phyloP scores from a whole-genome alignment of 2,888 invertebrate genomes.

The Cacoxenus indagator region DNA sequence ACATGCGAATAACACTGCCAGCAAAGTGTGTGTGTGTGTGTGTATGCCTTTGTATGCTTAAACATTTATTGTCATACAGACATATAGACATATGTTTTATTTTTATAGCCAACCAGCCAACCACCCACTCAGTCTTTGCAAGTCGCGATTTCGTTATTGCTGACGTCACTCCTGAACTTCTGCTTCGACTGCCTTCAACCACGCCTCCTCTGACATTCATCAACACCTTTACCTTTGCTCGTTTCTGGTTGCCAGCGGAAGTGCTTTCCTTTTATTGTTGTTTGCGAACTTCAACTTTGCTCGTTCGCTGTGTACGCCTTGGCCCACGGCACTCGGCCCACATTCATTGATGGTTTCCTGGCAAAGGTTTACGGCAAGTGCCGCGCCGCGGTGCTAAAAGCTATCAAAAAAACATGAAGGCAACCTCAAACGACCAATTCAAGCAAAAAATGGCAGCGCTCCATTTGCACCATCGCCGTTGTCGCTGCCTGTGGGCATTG shows the following conservation, averaged over 20 bases:
- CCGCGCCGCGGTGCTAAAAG: background rate
- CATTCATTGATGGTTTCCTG: background rate
- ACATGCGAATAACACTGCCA: background rate
- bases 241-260: constrained; percentile 3
- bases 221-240: background rate
- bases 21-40: background rate
- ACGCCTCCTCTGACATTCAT: background rate
- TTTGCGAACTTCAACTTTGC: background rate
- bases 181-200: background rate
- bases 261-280: background rate
- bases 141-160: background rate
- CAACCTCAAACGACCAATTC: background rate
- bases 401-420: constrained; percentile 1
- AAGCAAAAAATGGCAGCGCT: background rate
- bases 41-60: background rate
- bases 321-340: background rate
- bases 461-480: background rate
- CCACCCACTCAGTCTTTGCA: background rate
- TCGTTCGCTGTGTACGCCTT: background rate
- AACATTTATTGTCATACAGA: background rate
- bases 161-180: background rate
- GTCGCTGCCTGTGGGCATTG: background rate
- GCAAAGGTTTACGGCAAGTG: background rate
- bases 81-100: background rate
- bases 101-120: background rate